Evolutionary conservation across 64 coral and sea anemone species (phyloP), one percentile per base, ranked within the genome.

Genomic region (Cladopsammia gracilis): DNA sequence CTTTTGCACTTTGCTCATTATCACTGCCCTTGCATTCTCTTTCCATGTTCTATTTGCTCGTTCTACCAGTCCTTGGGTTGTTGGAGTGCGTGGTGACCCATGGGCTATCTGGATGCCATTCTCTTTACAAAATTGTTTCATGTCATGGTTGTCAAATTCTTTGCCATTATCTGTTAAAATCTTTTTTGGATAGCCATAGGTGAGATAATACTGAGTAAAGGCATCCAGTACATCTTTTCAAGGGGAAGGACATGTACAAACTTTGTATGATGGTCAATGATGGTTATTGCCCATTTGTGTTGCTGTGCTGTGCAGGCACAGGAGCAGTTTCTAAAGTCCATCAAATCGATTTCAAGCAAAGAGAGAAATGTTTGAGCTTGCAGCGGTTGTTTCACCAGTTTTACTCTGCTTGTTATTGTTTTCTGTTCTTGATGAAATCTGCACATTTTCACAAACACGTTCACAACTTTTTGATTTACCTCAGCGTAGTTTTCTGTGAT

Each of bases 251-350:
- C 79, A 73, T 92, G 53, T 59, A 74, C 11, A 73, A 92, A 92
- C 60, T 92, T 92, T 13, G 90, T 85, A 68, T 92, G 78, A 84
- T 92, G 78, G 57, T 92, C 90, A 20, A 84, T 85, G 72, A 91
- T n/a, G n/a, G n/a, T 91, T 61, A 50, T 20, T 71, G 64, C 89
- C 77, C 77, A 82, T 83, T 82, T 72, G 20, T 91, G 89, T 47
- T 70, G 58, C 49, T 69, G 10, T 25, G 60, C 16, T 54, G 49
- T 34, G 43, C 14, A 11, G 77, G 58, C 49, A 54, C 77, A 82
- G 12, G 77, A 44, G 46, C 76, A 82, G 10, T 82, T 82, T 56
- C 52, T 23, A 61, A 82, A 82, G 47, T 82, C 52, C 78, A 82
- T 83, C 49, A 82, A 82, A 19, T 82, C 78, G 24, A 82, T 57